Base-by-base conservation (phyloP, 2,888 invertebrate genomes). In the Cyrtodaria siliqua region DNA sequence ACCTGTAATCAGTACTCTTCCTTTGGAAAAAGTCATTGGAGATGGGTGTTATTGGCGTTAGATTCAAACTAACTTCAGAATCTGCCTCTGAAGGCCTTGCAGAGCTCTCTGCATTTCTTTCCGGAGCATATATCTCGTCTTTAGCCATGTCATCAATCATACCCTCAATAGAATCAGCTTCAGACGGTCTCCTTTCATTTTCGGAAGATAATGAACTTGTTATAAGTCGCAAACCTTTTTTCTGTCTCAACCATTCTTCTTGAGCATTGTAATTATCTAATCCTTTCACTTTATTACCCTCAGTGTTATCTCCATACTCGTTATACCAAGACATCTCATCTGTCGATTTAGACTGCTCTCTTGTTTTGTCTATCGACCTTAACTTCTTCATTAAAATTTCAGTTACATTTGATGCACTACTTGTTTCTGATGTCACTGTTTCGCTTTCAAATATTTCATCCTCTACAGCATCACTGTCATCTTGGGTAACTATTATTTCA, bases 151-250 rank as follows among this genome's bases (percentile, higher is more conserved):
- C 55, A 44, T 77, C 76, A 42, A 74, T 73, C 73, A 80, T 67
- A 20, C 67, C 70, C 53, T 73, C 80, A n/a, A 80, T 67, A 20
- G 79, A 80, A 55, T 76, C 80, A 16, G 76, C 55, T 18, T 80
- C 76, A 26, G 69, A 73, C 12, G 64, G 61, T 23, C 49, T 42
- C 23, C 72, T 63, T 3, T 69, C 68, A 4, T 16, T 23, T 14
- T 63, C 63, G 20, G 64, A 59, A 27, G 50, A 18, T 3, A 69
- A 52, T 23, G 69, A 75, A 23, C 75, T 75, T 38, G 52, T 68
- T 23, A 68, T 47, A 18, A 55, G 47, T 47, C 57, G 61, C 16
- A n/a, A 26, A 3, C 4, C n/a, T 20, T 6, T 29, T 12, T 9
- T 26, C 20, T 61, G n/a, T 50, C 38, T 62, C 14, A 24, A 38